Conservation (phyloP, 2,113 vertebrate species). For the Sylvietta virens region DNA sequence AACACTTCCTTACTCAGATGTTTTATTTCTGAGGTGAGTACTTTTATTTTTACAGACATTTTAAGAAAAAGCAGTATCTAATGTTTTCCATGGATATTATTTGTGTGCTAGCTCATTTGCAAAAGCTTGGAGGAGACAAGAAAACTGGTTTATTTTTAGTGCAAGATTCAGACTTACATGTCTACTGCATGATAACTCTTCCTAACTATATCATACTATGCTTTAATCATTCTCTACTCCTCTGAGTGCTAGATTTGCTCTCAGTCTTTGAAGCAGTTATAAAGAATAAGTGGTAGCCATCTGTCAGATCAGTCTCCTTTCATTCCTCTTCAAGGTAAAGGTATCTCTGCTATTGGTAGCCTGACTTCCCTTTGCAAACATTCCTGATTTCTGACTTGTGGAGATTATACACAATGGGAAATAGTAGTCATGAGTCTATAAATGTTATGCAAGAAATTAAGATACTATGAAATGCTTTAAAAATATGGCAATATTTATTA, state of each 20-base stretch:
- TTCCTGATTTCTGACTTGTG: not conserved
- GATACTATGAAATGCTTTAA: not conserved
- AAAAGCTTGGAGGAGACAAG: not conserved
- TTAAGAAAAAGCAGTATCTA: not conserved
- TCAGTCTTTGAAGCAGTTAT: not conserved
- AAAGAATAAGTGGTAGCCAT: not conserved
- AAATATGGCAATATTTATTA: not conserved
- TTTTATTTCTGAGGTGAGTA: slow-evolving; percentile 55
- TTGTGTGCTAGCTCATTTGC: not conserved
- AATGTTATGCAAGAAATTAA: not conserved
- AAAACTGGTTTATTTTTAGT: not conserved
- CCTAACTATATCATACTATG: not conserved
- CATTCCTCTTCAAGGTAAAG: not conserved
- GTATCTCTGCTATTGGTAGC: not conserved
- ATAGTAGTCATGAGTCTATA: not conserved
- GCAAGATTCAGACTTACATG: not conserved
- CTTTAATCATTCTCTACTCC: not conserved
- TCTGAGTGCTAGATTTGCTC: not conserved
- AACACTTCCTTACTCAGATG: slow-evolving; percentile 21
- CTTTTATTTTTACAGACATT: not conserved
- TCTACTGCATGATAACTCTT: not conserved
- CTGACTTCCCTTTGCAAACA: not conserved
- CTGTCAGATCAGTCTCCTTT: not conserved
- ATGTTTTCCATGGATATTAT: not conserved
- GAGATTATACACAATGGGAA: not conserved